Evolutionary conservation across 2,113 vertebrate genomes (phyloP).

Genomic region (Solea senegalensis): DNA sequence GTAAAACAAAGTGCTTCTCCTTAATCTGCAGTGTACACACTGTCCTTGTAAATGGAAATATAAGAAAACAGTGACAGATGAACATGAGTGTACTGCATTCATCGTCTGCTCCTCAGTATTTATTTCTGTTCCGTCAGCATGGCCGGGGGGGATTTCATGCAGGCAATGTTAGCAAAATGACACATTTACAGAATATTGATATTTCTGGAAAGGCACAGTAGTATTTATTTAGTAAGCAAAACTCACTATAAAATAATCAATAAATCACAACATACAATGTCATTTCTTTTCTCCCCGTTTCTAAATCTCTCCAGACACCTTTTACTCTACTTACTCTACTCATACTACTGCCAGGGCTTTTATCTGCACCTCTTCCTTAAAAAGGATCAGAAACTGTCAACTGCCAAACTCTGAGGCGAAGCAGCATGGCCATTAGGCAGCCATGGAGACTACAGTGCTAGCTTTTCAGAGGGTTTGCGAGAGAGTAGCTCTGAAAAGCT

Average conservation of each 20-base stretch:
- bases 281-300: slow-evolving; percentile 22
- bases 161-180: slow-evolving; percentile 22
- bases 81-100: slow-evolving; percentile 14
- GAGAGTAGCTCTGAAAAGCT: slow-evolving; percentile 60
- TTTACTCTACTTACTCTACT: slow-evolving; percentile 34
- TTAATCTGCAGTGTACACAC: slow-evolving; percentile 25
- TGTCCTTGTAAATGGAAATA: slow-evolving; percentile 38
- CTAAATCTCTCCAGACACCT: slow-evolving; percentile 48
- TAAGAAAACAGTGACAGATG: slow-evolving; percentile 27
- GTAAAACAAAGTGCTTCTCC: slow-evolving; percentile 11
- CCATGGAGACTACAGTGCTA: slow-evolving; percentile 56
- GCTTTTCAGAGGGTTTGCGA: slow-evolving; percentile 58
- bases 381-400: slow-evolving; percentile 76
- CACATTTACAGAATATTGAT: slow-evolving; percentile 44
- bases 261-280: slow-evolving; percentile 58
- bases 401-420: slow-evolving; percentile 69
- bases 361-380: slow-evolving; percentile 67
- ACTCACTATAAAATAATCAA: slow-evolving; percentile 70
- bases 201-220: slow-evolving; percentile 36
- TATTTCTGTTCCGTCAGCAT: slow-evolving; percentile 35
- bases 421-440: slow-evolving; percentile 74
- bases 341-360: slow-evolving; percentile 61
- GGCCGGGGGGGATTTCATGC: slow-evolving; percentile 24
- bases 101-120: slow-evolving; percentile 9
- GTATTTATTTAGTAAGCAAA: slow-evolving; percentile 31